Evolutionary conservation across 2,888 invertebrate species (phyloP).

Genomic region (Idaea dimidiata): DNA sequence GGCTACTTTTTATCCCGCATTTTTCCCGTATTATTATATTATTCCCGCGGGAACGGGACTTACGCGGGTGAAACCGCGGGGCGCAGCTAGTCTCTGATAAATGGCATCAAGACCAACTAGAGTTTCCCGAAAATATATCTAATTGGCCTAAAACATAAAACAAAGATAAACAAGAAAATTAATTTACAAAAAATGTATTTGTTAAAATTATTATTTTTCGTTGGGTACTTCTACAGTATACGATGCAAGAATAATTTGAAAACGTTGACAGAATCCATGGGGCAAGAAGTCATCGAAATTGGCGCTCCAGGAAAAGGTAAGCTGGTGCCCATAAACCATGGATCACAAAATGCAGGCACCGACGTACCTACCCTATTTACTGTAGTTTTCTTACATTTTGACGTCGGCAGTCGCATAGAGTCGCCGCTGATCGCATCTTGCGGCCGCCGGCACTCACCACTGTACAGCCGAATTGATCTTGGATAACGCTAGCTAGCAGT

Average conservation of each 20-base stretch:
- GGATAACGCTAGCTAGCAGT: no score
- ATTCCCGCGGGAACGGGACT: no score
- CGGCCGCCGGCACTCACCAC: no score
- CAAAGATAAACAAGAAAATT: slow-evolving; percentile 4
- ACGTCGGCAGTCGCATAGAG: no score
- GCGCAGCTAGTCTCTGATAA: not conserved
- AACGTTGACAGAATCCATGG: slow-evolving; percentile 52
- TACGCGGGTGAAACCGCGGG: no score
- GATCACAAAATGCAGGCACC: not conserved
- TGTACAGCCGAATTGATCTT: no score
- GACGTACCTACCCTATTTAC: not conserved
- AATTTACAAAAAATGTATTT: slow-evolving; percentile 36
- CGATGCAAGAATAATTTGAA: slow-evolving; percentile 41
- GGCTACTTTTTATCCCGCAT: no score
- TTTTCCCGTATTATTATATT: no score
- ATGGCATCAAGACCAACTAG: not conserved
- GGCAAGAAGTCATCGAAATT: slow-evolving; percentile 67
- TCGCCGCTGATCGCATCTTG: no score
- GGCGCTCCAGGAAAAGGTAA: slow-evolving; percentile 58
- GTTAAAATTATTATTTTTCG: slow-evolving; percentile 20
- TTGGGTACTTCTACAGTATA: slow-evolving; percentile 29
- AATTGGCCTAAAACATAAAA: slow-evolving; percentile 15
- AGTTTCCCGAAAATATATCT: slow-evolving; percentile 8
- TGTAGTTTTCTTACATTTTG: slow-evolving; percentile 5
- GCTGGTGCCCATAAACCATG: not conserved